These are phyloP conservation scores for Pachycephala philippinensis DNA, from an alignment of 2,113 vertebrate genomes.

Conservation along the genomic window DNA sequence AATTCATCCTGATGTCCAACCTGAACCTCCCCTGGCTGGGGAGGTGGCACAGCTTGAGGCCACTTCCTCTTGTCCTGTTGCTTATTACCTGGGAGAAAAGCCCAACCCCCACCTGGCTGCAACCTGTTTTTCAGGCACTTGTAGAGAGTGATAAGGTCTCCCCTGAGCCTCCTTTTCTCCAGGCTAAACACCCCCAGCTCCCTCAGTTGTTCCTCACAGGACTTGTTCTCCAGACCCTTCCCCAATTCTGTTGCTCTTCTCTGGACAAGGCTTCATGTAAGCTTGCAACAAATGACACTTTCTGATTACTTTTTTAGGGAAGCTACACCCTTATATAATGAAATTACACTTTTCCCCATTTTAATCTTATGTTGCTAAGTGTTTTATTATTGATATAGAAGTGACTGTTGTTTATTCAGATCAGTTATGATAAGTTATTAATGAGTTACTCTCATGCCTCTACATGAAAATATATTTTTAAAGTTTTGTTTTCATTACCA, in stretches of 20 bases:
- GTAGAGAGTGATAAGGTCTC: not conserved
- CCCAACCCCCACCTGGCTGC: rapidly evolving
- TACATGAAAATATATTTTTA: not conserved
- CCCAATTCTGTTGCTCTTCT: not conserved
- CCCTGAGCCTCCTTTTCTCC: not conserved
- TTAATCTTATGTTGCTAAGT: not conserved
- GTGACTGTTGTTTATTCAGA: not conserved
- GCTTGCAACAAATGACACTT: not conserved
- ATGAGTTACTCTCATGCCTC: not conserved
- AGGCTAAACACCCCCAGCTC: not conserved
- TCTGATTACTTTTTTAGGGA: not conserved
- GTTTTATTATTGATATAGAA: not conserved
- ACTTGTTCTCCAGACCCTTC: not conserved
- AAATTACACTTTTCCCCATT: not conserved
- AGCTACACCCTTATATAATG: not conserved
- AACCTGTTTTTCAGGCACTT: not conserved
- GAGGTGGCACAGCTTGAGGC: too few species aligned
- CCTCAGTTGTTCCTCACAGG: not conserved
- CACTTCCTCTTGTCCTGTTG: not conserved
- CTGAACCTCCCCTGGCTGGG: not conserved
- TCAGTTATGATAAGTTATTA: not conserved
- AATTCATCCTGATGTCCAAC: not conserved
- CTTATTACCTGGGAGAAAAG: not conserved
- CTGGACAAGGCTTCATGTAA: not conserved
- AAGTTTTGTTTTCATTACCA: not conserved